A percentile compares a stretch with the other conserved stretches of the same genome.
phyloP scores from a whole-genome alignment of 2,888 invertebrate genomes.

The Galeruca laticollis region DNA sequence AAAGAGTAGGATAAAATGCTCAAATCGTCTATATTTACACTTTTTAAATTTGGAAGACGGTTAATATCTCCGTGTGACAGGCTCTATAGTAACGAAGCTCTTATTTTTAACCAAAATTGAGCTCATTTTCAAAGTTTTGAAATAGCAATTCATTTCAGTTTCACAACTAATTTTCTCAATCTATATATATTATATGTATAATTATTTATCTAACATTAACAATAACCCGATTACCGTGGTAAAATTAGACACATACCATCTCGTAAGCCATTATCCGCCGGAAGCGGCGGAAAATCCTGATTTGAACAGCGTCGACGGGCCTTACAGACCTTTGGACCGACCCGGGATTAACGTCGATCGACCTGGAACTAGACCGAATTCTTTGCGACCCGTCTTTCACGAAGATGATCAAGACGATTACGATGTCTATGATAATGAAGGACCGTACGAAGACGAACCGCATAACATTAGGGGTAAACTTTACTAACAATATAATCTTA shows the following conservation, averaged over 20 bases:
- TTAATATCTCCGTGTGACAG: too few relatives aligned
- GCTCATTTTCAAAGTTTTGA: neutral
- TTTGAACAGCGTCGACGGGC: conserved; percentile 62
- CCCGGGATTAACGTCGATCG: conserved; percentile 37
- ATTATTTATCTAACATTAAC: conserved; percentile 40
- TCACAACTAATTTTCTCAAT: neutral
- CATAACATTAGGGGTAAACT: conserved; percentile 56
- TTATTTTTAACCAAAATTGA: too few relatives aligned
- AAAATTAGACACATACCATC: conserved; percentile 64
- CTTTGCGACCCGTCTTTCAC: conserved; percentile 25
- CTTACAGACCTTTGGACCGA: conserved; percentile 56
- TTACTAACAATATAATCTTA: conserved; percentile 32
- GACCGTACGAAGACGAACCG: conserved; percentile 43
- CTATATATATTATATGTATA: neutral
- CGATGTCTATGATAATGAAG: conserved; percentile 45
- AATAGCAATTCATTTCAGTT: neutral
- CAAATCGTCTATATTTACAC: too few relatives aligned
- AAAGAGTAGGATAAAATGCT: too few relatives aligned
- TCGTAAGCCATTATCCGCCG: conserved; percentile 65
- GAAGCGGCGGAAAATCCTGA: conserved; percentile 59
- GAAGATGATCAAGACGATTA: conserved; percentile 46
- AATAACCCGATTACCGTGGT: conserved; percentile 50
- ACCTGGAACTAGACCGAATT: conserved; percentile 30
- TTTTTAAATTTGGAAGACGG: too few relatives aligned
- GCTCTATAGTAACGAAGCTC: too few relatives aligned